Evolutionary conservation across 1,140 invertebrate genomes (phyloP), one percentile per base, ranked within the genome.

Genomic region (Trachymyrmex cornetzi): DNA sequence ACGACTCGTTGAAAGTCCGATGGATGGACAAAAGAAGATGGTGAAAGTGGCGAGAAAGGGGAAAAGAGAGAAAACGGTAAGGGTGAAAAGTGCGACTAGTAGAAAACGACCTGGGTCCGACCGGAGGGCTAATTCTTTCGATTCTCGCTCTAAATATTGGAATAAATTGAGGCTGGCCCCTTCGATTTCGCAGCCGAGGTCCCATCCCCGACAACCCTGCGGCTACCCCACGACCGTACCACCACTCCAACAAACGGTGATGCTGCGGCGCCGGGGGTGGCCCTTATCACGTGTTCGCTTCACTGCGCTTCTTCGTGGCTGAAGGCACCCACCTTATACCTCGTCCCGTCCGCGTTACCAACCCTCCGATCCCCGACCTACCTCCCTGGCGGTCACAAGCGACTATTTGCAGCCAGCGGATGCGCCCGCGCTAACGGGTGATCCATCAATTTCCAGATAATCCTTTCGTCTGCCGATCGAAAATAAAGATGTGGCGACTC

Each of bases 271-370:
- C 27, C 72, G 91, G 87, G 89, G 93, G 90, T 93, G 92, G 93
- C 92, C 92, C 94, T 95, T 95, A 95, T 95, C 94, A 92, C 90
- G 89, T 94, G 89, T 93, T 89, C 93, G 93, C 94, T 94, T 92
- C 92, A 91, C 91, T 94, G 94, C 91, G 91, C 92, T 93, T 93
- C 90, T 92, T 81, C 77, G 77, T 88, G 80, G 86, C 55, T 93
- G 91, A 93, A 92, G 91, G 89, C 92, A 88, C 87, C 82, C 34
- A 87, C 86, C 91, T 91, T 88, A 88, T 86, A 88, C 86, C 88
- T 66, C 72, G 66, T 87, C 77, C 74, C 86, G 69, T 67, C 48
- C 84, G 53, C 85, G 61, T 80, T 74, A 71, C 85, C 72, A 79
- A 86, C 82, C 69, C 64, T 27, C 63, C 61, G 22, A 50, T 14